Evolutionary conservation across 1,140 invertebrate species (phyloP), one percentile per base, ranked within the genome.

Genomic region (Polyergus mexicanus): DNA sequence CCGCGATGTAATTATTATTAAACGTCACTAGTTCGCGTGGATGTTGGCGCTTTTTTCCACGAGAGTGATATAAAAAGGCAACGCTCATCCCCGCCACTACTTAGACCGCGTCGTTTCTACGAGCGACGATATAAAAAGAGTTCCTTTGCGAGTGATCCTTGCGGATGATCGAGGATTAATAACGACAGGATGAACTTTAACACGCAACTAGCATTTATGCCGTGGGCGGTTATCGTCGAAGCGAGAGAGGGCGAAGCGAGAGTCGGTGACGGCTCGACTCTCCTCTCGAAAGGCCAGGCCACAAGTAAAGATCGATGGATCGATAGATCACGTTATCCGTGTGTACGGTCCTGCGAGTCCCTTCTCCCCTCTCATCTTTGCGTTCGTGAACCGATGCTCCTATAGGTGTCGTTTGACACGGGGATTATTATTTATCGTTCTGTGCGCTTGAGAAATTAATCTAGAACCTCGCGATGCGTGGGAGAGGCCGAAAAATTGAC

Each of bases 111-210:
- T 38, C 54, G 51, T 83, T 83, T 83, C 78, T 54, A 83, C 56
- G 78, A 83, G 78, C 78, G 68, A 41, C 25, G 78, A 83, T 83
- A 83, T 83, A 83, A 83, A 83, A 83, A 83, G 78, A 83, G 78
- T 83, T 54, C 25, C 78, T 83, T 83, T 83, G 78, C 78, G 78
- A 83, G 78, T 83, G 78, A 83, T 83, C 78, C 78, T 83, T 72
- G 78, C 68, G 78, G 68, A 83, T 83, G 78, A 83, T 83, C 68
- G 78, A 83, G 78, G 78, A 83, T 83, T 83, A 83, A 83, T 83
- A 83, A 83, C 78, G 78, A 83, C 78, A 83, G 78, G 78, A 83
- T 83, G 78, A 83, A 83, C 78, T 83, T 83, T 83, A 83, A 83
- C 78, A 83, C 78, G 54, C 38, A 83, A 56, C 78, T 83, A 83